Evolutionary conservation across 2,888 invertebrate species (phyloP), one percentile per base, ranked within the genome.

Genomic region (Patella pellucida): DNA sequence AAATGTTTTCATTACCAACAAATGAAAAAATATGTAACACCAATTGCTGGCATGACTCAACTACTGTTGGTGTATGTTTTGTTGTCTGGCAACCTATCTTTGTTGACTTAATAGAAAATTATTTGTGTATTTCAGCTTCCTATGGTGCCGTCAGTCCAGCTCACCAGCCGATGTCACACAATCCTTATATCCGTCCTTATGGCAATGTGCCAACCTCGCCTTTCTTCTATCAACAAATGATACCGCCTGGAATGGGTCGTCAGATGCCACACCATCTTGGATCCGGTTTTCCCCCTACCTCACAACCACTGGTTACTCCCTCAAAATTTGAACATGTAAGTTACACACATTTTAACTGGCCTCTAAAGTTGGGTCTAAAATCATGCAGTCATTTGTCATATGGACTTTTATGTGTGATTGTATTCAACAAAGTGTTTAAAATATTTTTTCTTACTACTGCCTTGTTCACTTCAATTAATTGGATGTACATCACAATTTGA

Each of bases 91-190:
- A 41, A 41, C 41, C 41, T 41, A 9, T 41, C 9, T 41, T 7
- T 41, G 41, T 41, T 7, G 41, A 56, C 0, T 56, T 19, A 19
- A 16, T 16, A 56, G 56, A 56, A n/a, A n/a, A 19, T 9, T 62
- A 11, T 62, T 62, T 19, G 19, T 14, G 62, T 68, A 68, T 83
- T 84, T 71, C 85, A 89, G 89, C 89, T 9, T 89, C 89, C 7
- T 79, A 89, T 27, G 89, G 88, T 51, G 85, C 89, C 7, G 79
- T 84, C 52, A 89, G 89, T 75, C 88, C 89, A 27, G 87, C 87
- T 41, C 86, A 87, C 69, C 86, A 83, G 16, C 84, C 82, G 51
- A 77, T 87, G 56, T 85, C 87, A 15, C 78, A 81, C 23, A 85
- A 88, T 77, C 87, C 89, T 31, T 86, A 87, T 75, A 79, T 87